Base-by-base conservation (phyloP, 2,113 vertebrate species). In the Chaenogobius annularis region DNA sequence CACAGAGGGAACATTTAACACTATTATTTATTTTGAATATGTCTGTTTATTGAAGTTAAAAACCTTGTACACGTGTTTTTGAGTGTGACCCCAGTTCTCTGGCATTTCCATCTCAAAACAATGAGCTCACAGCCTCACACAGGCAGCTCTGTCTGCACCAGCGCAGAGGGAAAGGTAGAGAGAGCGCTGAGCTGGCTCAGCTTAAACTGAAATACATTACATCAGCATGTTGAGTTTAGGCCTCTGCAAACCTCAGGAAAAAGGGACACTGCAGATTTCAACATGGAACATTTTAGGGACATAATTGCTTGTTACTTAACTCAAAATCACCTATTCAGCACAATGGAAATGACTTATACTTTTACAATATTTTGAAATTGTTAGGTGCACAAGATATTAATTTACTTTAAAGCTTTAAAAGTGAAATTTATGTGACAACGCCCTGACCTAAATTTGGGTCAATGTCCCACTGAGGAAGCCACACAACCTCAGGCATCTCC, bases 101-200 rank as follows among this genome's bases (percentile, higher is more conserved):
- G 91, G 83, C 78, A 88, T 92, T 90, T 90, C 89, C 87, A 89
- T 90, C 46, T 87, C 75, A 83, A 90, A 91, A 91, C 86, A 91
- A 83, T 88, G 84, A 91, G 79, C 86, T 90, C 90, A 92, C 86
- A 83, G 90, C 78, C 86, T 90, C 90, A 92, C 86, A 83, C 81
- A 75, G 77, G 73, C 88, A 89, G 79, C 77, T 68, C 72, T 83
- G 64, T 89, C 79, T 90, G 72, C 64, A 26, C 22, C 70, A 71
- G 66, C 48, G 74, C 9, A 74, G 73, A 76, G 79, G 74, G 74
- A 73, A 83, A 74, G 81, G 78, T 83, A 48, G 63, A 31, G 63
- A 79, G 69, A 71, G 79, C 85, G 79, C 88, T 85, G 88, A 88
- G 85, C 54, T 82, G 79, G 83, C 77, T 75, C 59, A 10, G 43